Evolutionary conservation across 2,113 vertebrate species (phyloP), one percentile per base, ranked within the genome.

Genomic region (Pelusios castaneus): DNA sequence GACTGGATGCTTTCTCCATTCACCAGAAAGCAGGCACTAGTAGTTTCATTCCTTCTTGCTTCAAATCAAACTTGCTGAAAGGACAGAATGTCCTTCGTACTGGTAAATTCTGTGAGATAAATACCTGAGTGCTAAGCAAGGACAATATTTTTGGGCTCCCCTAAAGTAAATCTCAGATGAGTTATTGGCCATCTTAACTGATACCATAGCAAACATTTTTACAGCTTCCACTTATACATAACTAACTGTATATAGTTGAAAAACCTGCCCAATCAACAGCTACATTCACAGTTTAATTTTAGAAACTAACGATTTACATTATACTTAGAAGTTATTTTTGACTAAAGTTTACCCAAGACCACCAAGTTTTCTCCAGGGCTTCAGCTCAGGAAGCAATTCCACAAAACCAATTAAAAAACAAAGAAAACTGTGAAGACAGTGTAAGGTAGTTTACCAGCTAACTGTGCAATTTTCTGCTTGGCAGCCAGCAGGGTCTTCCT

Each of bases 401-500:
- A 73, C 0, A 82, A 16, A 7, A 93, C 73, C 29, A 67, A 54
- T 6, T 0, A 3, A 87, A 90, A 89, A 49, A 81, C 47, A 63
- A 0, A 76, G 0, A 2, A 75, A 41, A 93, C 2, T 2, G n/a
- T 47, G 43, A 76, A 21, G 34, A 77, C 3, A 58, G 41, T 24
- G 92, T 79, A 80, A 58, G 34, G 24, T 31, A 27, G 31, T 92
- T 97, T 96, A 99, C 99, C 97, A 75, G 98, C 96, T 91, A 99
- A 98, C 78, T 99, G 99, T 86, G 97, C 98, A 96, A 99, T 99
- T 96, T 99, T 99, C 98, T 99, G 99, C 92, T 98, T 99, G 87
- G 99, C 99, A 7, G 95, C 98, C 90, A 99, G 92, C 19, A 99
- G 97, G 0, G 99, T 98, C 96, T 99, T 99, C 94, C 98, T 98